Evolutionary conservation across 2,888 invertebrate genomes (phyloP), one percentile per base, ranked within the genome.

Genomic region (Eupithecia exiguata): DNA sequence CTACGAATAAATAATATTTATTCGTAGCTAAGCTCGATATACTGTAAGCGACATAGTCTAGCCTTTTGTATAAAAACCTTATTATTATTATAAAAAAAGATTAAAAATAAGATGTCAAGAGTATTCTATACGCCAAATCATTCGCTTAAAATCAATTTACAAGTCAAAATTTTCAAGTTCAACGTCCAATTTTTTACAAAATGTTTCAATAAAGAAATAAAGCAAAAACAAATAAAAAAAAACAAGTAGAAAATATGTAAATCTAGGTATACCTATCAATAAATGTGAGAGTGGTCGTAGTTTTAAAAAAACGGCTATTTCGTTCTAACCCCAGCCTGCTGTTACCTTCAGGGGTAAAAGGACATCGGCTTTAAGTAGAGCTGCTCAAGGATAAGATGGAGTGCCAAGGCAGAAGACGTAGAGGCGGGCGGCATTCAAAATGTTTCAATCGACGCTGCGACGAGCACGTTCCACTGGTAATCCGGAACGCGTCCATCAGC

Each of bases 351-450:
- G 62, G 18, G 30, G 62, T 62, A 62, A 35, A 62, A 1, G 25
- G 35, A 61, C 16, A 18, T 30, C 62, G 49, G 30, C 18, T 62
- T 21, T 6, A 62, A 30, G 35, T 18, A 35, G 35, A 35, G 62
- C 62, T 58, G 58, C 14, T 58, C 5, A 58, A 58, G 49, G 5
- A 25, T 25, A 25, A 25, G 12, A 66, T 66, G 66, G 66, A 66
- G 5, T 25, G 1, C 25, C 81, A 83, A 14, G 78, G 86, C 16
- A 86, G 88, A 79, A 83, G 91, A 74, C 83, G 84, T 30, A 87
- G 91, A 0, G 84, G 87, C 75, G 83, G 88, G 9, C 76, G 79
- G 58, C 83, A 85, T 25, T 71, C 71, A 21, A 74, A 61, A 69
- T 83, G 82, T 74, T 82, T 75, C 75, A 81, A 85, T 69, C 80